Percentiles rank a stretch among this genome's conserved stretches.
Evolutionary conservation across 1,140 invertebrate species (phyloP).

Genomic region (Platorchestia sp.): DNA sequence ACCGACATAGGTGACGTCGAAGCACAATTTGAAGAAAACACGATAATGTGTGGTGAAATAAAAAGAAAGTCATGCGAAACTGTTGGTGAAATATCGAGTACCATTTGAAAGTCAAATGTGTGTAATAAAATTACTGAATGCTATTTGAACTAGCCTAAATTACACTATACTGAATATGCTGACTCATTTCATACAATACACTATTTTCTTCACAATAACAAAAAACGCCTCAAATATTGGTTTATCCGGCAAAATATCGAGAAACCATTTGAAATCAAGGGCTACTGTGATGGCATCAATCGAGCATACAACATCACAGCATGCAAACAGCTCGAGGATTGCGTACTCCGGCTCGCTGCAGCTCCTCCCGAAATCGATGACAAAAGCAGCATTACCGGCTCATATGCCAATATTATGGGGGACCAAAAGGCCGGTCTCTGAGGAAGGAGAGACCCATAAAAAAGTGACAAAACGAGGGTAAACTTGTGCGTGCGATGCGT

Average conservation of each 20-base stretch:
- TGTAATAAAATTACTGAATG: too few relatives aligned
- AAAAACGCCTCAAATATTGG: neutral
- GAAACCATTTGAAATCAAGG: neutral
- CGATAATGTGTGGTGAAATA: neutral
- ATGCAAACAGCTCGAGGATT: neutral
- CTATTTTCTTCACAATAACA: neutral
- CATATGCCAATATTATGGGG: constrained; percentile 51
- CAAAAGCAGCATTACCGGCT: constrained; percentile 43
- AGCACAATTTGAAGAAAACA: neutral
- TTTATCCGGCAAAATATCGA: neutral
- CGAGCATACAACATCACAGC: neutral
- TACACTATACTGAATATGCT: neutral
- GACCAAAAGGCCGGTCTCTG: constrained; percentile 30
- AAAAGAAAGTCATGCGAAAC: neutral
- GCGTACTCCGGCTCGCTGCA: neutral
- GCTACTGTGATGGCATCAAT: neutral
- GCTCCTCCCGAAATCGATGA: constrained; percentile 31
- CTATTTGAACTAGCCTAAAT: neutral
- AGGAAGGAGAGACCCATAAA: constrained; percentile 45
- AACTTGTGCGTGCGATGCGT: constrained; percentile 4
- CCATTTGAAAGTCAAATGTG: too few relatives aligned
- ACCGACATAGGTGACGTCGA: neutral
- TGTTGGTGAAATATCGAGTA: neutral
- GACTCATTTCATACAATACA: neutral
- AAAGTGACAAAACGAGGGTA: constrained; percentile 53